Conservation (phyloP, 2,797 vertebrate genomes). For the Myotis myotis region DNA sequence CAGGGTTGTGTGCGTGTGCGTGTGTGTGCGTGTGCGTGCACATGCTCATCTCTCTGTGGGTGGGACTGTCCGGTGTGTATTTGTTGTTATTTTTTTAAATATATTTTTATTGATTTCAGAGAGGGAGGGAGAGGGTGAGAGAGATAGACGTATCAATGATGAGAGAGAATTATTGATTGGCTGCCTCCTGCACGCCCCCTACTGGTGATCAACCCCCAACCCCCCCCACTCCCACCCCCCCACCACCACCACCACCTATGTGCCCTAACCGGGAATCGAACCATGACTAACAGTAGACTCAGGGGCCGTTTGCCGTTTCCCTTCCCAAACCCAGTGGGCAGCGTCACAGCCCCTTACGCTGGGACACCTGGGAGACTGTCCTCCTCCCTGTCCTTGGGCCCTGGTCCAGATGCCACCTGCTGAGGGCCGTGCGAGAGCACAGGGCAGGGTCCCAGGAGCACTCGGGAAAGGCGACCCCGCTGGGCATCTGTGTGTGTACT, state of each 20-base stretch:
- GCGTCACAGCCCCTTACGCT: background rate
- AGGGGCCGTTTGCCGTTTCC: background rate
- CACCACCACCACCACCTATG: too few species aligned
- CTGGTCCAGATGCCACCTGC: background rate
- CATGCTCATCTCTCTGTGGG: background rate
- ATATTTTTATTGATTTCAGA: too few species aligned
- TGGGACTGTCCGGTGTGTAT: background rate
- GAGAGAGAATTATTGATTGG: too few species aligned
- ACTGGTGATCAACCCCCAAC: too few species aligned
- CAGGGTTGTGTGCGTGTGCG: background rate
- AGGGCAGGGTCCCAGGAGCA: too few species aligned
- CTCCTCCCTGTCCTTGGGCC: background rate
- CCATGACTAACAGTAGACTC: background rate
- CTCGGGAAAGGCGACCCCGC: background rate
- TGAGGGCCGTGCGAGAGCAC: background rate
- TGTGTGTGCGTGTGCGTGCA: background rate
- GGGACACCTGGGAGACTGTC: accelerated
- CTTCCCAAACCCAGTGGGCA: background rate
- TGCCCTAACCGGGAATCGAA: too few species aligned
- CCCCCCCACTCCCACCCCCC: too few species aligned
- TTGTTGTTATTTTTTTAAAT: too few species aligned
- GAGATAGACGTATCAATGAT: too few species aligned
- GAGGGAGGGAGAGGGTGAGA: too few species aligned
- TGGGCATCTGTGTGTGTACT: background rate
- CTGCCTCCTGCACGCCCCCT: too few species aligned